Percentiles rank a stretch among this genome's conserved stretches.
phyloP scores from a whole-genome alignment of 2,113 vertebrate genomes.

The zebrafish (Danio rerio) region DNA sequence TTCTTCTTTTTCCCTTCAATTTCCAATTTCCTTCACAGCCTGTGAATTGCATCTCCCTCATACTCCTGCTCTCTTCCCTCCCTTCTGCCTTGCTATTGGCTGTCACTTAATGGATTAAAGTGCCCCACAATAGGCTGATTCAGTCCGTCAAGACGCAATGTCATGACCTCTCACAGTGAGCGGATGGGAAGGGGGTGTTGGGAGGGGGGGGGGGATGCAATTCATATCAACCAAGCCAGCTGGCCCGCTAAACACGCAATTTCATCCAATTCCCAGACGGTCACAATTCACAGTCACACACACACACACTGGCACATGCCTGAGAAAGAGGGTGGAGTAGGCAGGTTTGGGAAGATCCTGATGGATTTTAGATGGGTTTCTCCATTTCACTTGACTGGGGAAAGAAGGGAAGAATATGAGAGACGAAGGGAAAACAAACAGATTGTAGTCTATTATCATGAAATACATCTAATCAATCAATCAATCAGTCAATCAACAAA shows the following conservation, averaged over 20 bases:
- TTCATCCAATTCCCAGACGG: slow-evolving; percentile 82
- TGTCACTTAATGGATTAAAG: slow-evolving; percentile 81
- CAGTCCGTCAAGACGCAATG: slow-evolving; percentile 78
- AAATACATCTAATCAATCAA: neutral
- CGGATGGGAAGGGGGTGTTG: slow-evolving; percentile 44
- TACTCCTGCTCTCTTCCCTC: slow-evolving; percentile 22
- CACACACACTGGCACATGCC: slow-evolving; percentile 39
- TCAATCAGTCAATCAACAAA: neutral
- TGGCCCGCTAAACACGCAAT: slow-evolving; percentile 79
- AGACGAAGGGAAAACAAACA: slow-evolving; percentile 61
- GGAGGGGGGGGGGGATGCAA: slow-evolving; percentile 69
- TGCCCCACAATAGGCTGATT: slow-evolving; percentile 79
- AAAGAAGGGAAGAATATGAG: slow-evolving; percentile 49
- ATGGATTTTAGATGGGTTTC: slow-evolving; percentile 86
- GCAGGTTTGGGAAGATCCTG: slow-evolving; percentile 68
- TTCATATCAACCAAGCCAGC: slow-evolving; percentile 77
- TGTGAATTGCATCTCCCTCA: slow-evolving; percentile 30
- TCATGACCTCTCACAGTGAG: slow-evolving; percentile 79
- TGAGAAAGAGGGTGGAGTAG: slow-evolving; percentile 54
- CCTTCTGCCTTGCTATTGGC: slow-evolving; percentile 66
- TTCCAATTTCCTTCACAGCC: neutral
- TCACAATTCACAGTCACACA: slow-evolving; percentile 40
- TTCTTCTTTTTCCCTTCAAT: slow-evolving; percentile 25
- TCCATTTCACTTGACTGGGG: slow-evolving; percentile 78
- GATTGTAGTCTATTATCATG: slow-evolving; percentile 13